phyloP scores from a whole-genome alignment of 2,888 invertebrate genomes.

The Baccha elongata region DNA sequence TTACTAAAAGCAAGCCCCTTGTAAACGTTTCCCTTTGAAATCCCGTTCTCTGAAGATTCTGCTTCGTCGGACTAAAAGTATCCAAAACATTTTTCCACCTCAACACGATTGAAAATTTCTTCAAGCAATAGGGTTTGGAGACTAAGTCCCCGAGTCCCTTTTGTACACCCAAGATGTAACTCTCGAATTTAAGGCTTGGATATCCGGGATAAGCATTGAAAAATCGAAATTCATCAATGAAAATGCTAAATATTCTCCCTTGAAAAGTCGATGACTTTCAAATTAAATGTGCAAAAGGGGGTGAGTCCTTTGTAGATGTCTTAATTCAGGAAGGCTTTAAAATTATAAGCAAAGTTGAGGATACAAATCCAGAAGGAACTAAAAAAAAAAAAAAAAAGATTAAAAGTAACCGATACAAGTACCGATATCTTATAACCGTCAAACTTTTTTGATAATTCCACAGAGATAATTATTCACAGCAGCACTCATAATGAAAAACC shows the following conservation, averaged over 20 bases:
- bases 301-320: conserved; percentile 59
- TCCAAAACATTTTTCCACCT: conserved; percentile 54
- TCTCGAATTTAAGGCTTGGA: conserved; percentile 16
- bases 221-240: conserved; percentile 15
- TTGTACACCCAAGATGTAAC: conserved; percentile 52
- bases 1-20: conserved; percentile 10
- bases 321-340: conserved; percentile 10
- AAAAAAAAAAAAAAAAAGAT: neutral
- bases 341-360: neutral
- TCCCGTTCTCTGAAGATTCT: neutral
- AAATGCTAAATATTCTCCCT: conserved; percentile 34
- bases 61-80: conserved; percentile 5
- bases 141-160: conserved; percentile 46
- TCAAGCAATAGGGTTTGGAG: conserved; percentile 24
- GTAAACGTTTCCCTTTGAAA: conserved; percentile 5
- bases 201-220: conserved; percentile 8
- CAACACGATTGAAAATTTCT: conserved; percentile 56
- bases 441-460: conserved; percentile 6
- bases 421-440: neutral
- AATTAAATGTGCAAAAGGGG: conserved; percentile 63
- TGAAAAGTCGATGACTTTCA: neutral
- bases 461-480: neutral
- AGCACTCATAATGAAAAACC: conserved; percentile 12
- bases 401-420: conserved; percentile 38
- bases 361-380: conserved; percentile 20